Evolutionary conservation across 2,888 invertebrate species (phyloP).

Genomic region (Hypselothyrea guttata): DNA sequence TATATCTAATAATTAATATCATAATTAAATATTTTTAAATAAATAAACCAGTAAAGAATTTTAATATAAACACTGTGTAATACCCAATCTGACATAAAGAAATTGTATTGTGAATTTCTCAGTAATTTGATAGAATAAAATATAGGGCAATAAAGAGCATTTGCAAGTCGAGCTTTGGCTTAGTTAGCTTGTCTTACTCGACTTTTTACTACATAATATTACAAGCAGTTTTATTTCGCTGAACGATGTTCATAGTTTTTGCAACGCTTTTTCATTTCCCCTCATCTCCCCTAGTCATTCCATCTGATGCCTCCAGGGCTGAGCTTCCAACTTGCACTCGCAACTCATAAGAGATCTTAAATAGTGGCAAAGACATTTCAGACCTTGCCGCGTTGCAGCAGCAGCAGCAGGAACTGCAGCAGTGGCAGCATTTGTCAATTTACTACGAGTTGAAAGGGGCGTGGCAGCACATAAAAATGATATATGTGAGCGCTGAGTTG

Average conservation of each 20-base stretch:
- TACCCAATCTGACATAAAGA: too few relatives aligned
- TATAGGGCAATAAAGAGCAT: too few relatives aligned
- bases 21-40: too few relatives aligned
- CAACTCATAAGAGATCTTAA: constrained; percentile 66
- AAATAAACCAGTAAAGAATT: too few relatives aligned
- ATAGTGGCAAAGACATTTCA: constrained; percentile 76
- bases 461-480: constrained; percentile 73
- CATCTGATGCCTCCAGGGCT: constrained; percentile 17
- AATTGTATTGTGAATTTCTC: too few relatives aligned
- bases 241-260: constrained; percentile 68
- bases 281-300: constrained; percentile 5
- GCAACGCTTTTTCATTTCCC: constrained; percentile 66
- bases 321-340: constrained; percentile 46
- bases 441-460: constrained; percentile 74
- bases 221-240: constrained; percentile 70
- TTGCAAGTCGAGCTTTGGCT: too few relatives aligned
- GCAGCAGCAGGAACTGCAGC: constrained; percentile 54
- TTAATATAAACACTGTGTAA: too few relatives aligned
- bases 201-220: constrained; percentile 67
- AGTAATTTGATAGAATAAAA: too few relatives aligned
- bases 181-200: constrained; percentile 12
- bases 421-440: constrained; percentile 71
- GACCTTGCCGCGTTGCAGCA: constrained; percentile 54
- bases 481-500: constrained; percentile 74
- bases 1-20: too few relatives aligned